A percentile compares a stretch with the other conserved stretches of the same genome.
Evolutionary conservation across 2,797 vertebrate genomes (phyloP).

Genomic region (Bovichtus diacanthus): DNA sequence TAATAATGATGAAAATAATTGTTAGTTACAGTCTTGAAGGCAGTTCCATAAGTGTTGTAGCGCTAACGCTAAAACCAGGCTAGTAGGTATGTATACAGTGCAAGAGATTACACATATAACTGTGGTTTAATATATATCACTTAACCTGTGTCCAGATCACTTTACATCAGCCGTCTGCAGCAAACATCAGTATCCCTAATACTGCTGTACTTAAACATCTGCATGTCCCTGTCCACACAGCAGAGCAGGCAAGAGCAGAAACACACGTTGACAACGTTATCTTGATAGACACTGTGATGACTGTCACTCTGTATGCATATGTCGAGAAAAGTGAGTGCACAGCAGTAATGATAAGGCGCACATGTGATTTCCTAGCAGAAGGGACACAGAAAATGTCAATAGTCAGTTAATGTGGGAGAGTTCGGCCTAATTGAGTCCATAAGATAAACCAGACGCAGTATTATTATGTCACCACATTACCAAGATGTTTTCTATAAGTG

Average conservation of each 20-base stretch:
- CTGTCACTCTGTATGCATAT: not conserved
- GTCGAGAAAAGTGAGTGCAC: not conserved
- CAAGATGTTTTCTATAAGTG: not conserved
- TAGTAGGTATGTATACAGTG: not conserved
- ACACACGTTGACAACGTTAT: not conserved
- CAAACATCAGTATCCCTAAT: not conserved
- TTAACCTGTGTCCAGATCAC: not conserved
- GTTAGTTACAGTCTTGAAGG: not conserved
- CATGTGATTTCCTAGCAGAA: not conserved
- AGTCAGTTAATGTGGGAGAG: not conserved
- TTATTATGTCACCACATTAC: slow-evolving; percentile 8
- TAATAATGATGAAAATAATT: not conserved
- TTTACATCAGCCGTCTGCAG: not conserved
- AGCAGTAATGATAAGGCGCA: not conserved
- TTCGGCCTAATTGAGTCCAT: not conserved
- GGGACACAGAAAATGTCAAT: not conserved
- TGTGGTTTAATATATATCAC: not conserved
- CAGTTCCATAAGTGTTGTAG: too few species aligned
- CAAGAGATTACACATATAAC: not conserved
- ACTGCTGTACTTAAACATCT: too few species aligned
- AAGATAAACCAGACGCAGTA: not conserved
- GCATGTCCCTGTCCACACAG: not conserved
- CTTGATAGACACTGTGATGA: not conserved
- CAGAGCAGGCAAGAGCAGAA: not conserved
- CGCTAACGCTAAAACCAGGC: not conserved